phyloP scores from a whole-genome alignment of 2,797 vertebrate species.

The Acropternis orthonyx region DNA sequence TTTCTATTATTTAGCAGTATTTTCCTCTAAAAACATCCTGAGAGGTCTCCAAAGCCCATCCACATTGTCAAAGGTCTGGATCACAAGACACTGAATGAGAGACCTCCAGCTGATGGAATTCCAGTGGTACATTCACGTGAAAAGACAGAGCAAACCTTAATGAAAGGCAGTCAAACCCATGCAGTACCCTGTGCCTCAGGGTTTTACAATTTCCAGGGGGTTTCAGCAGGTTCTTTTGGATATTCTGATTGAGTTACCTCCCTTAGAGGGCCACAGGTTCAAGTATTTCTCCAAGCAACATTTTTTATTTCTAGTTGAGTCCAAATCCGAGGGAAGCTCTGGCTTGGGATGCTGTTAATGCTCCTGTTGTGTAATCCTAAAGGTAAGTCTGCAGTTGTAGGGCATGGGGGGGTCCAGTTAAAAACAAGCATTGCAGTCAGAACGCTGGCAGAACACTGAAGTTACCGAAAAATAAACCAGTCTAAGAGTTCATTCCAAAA shows the following conservation, averaged over 20 bases:
- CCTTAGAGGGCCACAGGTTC: background rate
- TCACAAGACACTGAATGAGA: background rate
- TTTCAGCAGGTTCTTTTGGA: background rate
- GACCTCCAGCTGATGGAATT: background rate
- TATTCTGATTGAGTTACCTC: background rate
- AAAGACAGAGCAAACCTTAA: background rate
- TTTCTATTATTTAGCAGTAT: background rate
- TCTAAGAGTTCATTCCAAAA: background rate
- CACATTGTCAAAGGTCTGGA: background rate
- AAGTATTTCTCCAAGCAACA: background rate
- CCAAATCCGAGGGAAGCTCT: background rate
- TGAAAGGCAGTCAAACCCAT: background rate
- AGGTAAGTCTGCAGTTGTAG: background rate
- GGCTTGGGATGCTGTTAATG: background rate
- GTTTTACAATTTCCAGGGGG: background rate
- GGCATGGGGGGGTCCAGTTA: background rate
- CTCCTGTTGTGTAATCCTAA: background rate
- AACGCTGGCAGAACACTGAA: background rate
- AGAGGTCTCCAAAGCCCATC: background rate
- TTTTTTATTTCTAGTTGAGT: background rate
- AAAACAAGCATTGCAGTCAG: background rate
- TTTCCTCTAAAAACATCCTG: background rate
- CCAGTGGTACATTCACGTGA: background rate
- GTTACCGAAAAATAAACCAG: background rate
- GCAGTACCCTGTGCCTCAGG: background rate